These are phyloP conservation scores for Adoxophyes honmai DNA, from an alignment of 1,140 invertebrate genomes.

Conservation along the genomic window DNA sequence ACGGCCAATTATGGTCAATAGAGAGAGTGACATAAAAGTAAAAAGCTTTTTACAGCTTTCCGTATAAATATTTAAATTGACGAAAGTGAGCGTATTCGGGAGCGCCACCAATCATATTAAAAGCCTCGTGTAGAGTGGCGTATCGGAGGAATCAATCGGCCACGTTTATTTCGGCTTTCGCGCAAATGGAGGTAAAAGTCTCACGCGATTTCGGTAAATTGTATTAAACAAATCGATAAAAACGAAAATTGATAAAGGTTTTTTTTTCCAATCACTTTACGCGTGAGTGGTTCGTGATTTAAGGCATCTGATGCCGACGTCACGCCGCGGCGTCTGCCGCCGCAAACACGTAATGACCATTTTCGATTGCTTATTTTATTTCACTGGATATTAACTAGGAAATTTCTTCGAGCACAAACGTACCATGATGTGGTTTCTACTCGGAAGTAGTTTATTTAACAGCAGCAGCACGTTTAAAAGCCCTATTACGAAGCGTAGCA, in stretches of 20 bases:
- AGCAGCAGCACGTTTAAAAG: too few relatives aligned
- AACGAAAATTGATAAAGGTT: constrained; percentile 38
- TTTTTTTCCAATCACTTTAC: constrained; percentile 58
- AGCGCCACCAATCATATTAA: constrained; percentile 32
- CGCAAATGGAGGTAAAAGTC: constrained; percentile 59
- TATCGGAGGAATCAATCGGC: constrained; percentile 25
- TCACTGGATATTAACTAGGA: background rate
- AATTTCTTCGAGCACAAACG: too few relatives aligned
- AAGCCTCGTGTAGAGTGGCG: constrained; percentile 24
- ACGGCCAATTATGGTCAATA: background rate
- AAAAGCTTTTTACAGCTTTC: constrained; percentile 9
- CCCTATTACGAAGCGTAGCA: too few relatives aligned
- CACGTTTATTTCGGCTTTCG: constrained; percentile 41
- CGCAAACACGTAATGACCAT: constrained; percentile 23
- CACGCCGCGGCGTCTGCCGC: constrained; percentile 23
- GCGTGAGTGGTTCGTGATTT: constrained; percentile 64
- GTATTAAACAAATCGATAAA: constrained; percentile 58
- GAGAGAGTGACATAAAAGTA: constrained; percentile 13
- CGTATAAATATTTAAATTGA: background rate
- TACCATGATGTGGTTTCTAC: too few relatives aligned
- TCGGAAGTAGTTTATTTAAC: too few relatives aligned
- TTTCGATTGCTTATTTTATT: constrained; percentile 14
- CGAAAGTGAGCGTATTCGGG: constrained; percentile 15
- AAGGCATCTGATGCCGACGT: constrained; percentile 37
- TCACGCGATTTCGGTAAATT: constrained; percentile 48